A percentile compares a stretch with the other conserved stretches of the same genome.
These are phyloP conservation scores for Nasua narica DNA, from an alignment of 2,797 vertebrate genomes.

Conservation along the genomic window DNA sequence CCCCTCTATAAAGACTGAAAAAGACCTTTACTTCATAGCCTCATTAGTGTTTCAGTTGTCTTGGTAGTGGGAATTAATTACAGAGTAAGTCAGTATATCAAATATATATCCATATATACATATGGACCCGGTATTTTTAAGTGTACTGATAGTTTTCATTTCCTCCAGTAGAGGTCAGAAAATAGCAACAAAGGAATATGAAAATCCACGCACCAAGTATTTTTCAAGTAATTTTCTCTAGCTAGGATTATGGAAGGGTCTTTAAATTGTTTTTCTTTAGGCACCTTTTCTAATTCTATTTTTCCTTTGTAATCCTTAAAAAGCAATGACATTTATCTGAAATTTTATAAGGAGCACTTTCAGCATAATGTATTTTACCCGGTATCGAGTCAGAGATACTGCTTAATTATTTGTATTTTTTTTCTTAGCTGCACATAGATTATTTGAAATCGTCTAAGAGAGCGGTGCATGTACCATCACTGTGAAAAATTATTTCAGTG, in stretches of 20 bases:
- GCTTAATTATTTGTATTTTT: background rate
- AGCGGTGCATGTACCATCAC: background rate
- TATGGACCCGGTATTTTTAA: background rate
- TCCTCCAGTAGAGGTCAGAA: conserved; percentile 71
- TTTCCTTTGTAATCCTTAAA: conserved; percentile 45
- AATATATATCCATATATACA: background rate
- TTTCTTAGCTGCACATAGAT: background rate
- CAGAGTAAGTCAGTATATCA: background rate
- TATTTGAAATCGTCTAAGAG: conserved; percentile 11
- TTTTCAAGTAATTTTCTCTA: conserved; percentile 46
- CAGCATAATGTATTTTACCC: background rate
- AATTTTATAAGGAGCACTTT: background rate
- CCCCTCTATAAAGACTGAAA: background rate
- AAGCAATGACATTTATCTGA: conserved; percentile 12
- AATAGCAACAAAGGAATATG: conserved; percentile 44
- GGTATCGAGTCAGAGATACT: background rate
- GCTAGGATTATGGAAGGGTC: background rate
- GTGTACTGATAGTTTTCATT: conserved; percentile 27
- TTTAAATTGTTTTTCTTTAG: background rate
- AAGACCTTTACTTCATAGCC: background rate
- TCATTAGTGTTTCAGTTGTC: background rate
- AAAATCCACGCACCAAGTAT: conserved; percentile 8
- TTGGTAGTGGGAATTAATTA: conserved; percentile 14
- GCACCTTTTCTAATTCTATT: background rate
- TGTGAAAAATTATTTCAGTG: background rate